These are phyloP conservation scores for Alcis repandata DNA, from an alignment of 2,888 invertebrate genomes.

Conservation along the genomic window DNA sequence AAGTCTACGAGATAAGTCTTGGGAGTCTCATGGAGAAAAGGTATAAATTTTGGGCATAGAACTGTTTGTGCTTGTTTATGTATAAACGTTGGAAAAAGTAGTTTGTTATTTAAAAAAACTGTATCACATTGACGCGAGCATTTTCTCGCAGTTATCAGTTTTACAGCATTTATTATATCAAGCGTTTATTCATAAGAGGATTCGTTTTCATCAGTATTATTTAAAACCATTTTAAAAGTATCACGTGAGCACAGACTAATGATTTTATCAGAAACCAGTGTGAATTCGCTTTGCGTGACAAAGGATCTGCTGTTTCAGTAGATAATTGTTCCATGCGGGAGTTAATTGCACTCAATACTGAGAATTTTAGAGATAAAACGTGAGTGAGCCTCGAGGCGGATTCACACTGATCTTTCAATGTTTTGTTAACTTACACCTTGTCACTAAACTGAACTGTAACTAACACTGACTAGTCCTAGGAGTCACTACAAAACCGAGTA, in stretches of 20 bases:
- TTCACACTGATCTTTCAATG: slow-evolving; percentile 33
- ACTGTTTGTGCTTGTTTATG: background rate
- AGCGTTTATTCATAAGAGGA: too few relatives aligned
- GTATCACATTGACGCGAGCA: too few relatives aligned
- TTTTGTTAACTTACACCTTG: slow-evolving; percentile 19
- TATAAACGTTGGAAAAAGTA: too few relatives aligned
- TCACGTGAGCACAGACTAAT: slow-evolving; percentile 40
- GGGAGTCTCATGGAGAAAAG: slow-evolving; percentile 8
- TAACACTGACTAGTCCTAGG: slow-evolving; percentile 21
- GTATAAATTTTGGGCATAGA: background rate
- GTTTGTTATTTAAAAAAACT: too few relatives aligned
- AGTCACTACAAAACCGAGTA: background rate
- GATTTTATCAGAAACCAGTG: slow-evolving; percentile 38
- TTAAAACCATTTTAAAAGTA: slow-evolving; percentile 22
- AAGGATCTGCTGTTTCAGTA: slow-evolving; percentile 37
- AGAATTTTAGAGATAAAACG: slow-evolving; percentile 41
- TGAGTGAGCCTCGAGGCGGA: slow-evolving; percentile 38
- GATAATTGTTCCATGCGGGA: slow-evolving; percentile 46
- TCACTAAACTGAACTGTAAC: slow-evolving; percentile 28
- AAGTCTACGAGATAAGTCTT: background rate
- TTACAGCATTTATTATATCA: too few relatives aligned
- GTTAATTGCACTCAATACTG: slow-evolving; percentile 44
- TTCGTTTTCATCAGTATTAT: background rate
- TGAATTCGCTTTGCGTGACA: slow-evolving; percentile 46
- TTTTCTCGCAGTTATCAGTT: too few relatives aligned